phyloP scores from a whole-genome alignment of 2,113 vertebrate genomes.

The Orthonyx spaldingii region DNA sequence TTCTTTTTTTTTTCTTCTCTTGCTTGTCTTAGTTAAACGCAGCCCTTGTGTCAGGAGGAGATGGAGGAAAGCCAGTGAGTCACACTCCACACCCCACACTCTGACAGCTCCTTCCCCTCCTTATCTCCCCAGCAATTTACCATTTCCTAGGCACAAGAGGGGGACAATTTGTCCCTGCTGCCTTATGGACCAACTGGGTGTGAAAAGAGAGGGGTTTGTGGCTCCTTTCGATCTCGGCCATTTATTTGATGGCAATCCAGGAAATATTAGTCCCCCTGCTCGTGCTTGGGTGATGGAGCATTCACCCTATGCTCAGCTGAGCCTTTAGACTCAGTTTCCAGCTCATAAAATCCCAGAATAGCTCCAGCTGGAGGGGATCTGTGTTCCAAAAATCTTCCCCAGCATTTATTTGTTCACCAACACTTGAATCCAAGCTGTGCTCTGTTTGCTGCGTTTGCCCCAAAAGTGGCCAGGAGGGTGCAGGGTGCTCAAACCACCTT shows the following conservation, averaged over 20 bases:
- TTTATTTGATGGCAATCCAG: neutral
- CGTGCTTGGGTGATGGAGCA: neutral
- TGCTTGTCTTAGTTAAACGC: neutral
- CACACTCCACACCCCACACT: neutral
- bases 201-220: neutral
- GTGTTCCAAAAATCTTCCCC: neutral
- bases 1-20: rapidly evolving
- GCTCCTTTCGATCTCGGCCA: neutral
- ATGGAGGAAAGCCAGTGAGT: constrained; percentile 1
- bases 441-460: neutral
- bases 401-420: neutral
- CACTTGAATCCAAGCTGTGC: neutral
- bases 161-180: neutral
- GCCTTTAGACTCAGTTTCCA: neutral
- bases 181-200: neutral
- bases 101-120: neutral
- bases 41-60: neutral
- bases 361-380: neutral
- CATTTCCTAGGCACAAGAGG: neutral
- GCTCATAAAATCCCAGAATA: neutral
- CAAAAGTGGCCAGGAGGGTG: neutral
- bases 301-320: neutral
- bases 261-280: neutral
- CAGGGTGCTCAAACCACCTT: neutral
- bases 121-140: neutral